Evolutionary conservation across 2,797 vertebrate species (phyloP), one percentile per base, ranked within the genome.

Genomic region (Propithecus deckenii): DNA sequence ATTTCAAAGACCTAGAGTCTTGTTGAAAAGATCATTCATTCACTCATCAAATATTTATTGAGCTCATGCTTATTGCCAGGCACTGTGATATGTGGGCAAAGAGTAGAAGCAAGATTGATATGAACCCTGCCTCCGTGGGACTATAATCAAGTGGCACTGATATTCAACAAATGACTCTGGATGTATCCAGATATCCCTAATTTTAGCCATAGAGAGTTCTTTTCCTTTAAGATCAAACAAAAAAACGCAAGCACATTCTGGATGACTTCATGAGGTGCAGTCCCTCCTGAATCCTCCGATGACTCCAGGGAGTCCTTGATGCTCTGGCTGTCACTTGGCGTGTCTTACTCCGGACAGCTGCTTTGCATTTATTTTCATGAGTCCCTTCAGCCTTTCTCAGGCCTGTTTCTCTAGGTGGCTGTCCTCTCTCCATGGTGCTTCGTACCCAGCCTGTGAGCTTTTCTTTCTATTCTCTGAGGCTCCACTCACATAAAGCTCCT

Each of bases 1-100:
- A 69, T 84, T 95, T 89, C 23, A 92, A 89, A 84, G 22, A 94
- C 25, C 30, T 69, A n/a, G 43, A 50, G 10, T 91, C 46, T 59
- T 96, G 22, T 72, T 76, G 69, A 61, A 86, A 74, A 95, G n/a
- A 84, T 71, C 13, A 76, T 41, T 22, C 32, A 85, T 38, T 63
- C 13, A 85, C n/a, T 63, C 13, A 32, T 6, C 5, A 65, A 84
- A 85, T 76, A 75, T 41, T 43, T 86, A 75, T 15, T 65, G 38
- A 86, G 55, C 46, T 76, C 25, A 32, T 85, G 18, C 22, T 61
- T 46, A n/a, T 28, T 91, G 25, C 38, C 11, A 55, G 76, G 75
- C 18, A 67, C 38, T 69, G 18, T 55, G 63, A 50, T 50, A 52
- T 17, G 15, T n/a, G 30, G 13, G 12, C 18, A 4, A 2, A 87